Percentiles rank a stretch among this genome's conserved stretches.
Evolutionary conservation across 2,797 vertebrate species (phyloP).

Genomic region (Benthosema pterotum): DNA sequence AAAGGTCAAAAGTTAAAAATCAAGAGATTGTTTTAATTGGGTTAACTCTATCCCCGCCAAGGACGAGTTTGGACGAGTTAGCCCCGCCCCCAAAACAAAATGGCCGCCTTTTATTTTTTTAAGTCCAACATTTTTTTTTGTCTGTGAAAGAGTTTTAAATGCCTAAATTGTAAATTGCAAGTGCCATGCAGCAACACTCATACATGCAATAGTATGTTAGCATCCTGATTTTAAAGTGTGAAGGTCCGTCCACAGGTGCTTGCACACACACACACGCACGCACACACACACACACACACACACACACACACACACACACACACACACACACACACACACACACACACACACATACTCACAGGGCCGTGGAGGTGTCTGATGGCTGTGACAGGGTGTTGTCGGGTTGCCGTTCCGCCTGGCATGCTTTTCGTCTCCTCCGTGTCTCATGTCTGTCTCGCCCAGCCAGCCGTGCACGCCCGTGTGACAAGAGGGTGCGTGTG

Average conservation of each 20-base stretch:
- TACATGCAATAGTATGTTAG: background rate
- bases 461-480: constrained; percentile 25
- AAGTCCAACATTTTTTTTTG: too few relatives aligned
- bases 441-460: constrained; percentile 35
- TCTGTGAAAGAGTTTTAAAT: too few relatives aligned
- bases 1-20: too few relatives aligned
- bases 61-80: too few relatives aligned
- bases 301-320: constrained; percentile 9
- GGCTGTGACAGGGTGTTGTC: constrained; percentile 53
- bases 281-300: constrained; percentile 5
- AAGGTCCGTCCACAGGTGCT: constrained; percentile 13
- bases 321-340: background rate
- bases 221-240: constrained; percentile 38
- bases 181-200: too few relatives aligned
- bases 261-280: background rate
- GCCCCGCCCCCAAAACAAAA: too few relatives aligned
- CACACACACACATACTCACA: constrained; percentile 5
- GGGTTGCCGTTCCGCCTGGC: constrained; percentile 47
- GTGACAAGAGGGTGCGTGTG: constrained; percentile 35
- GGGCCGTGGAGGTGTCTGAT: constrained; percentile 46
- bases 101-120: too few relatives aligned
- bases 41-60: too few relatives aligned
- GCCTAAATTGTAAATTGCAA: too few relatives aligned
- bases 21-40: too few relatives aligned
- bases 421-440: constrained; percentile 43